Conservation (phyloP, 2,797 vertebrate species). For the Eulemur albifrons region DNA sequence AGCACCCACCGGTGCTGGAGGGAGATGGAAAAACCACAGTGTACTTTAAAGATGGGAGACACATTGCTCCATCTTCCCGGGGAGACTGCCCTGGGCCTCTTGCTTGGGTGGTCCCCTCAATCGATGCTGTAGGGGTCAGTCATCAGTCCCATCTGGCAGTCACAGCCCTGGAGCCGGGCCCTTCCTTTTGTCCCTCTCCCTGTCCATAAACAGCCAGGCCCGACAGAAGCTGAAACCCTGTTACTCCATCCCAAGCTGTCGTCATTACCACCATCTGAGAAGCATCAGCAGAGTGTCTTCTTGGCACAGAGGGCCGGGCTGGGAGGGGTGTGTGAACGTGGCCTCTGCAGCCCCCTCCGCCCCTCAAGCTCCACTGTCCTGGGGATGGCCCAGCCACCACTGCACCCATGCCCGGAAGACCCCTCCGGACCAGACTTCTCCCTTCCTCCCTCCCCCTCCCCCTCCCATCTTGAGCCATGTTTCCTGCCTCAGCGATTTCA, state of each 20-base stretch:
- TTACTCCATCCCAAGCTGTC: neutral
- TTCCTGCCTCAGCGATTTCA: conserved; percentile 27
- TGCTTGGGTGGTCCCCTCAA: neutral
- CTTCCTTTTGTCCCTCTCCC: neutral
- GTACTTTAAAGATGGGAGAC: neutral
- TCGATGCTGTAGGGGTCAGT: neutral
- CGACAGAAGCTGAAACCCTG: neutral
- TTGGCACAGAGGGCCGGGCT: neutral
- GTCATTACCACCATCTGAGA: neutral
- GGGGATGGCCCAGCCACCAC: neutral
- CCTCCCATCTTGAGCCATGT: neutral
- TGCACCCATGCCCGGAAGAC: neutral
- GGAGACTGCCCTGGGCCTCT: neutral
- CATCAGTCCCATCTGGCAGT: neutral
- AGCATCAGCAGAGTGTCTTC: neutral
- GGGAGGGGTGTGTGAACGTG: too few relatives aligned
- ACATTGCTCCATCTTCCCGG: neutral
- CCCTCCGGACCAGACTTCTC: neutral
- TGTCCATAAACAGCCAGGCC: neutral
- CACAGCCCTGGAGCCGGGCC: neutral
- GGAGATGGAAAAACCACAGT: neutral
- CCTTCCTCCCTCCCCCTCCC: too few relatives aligned
- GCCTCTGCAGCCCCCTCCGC: neutral
- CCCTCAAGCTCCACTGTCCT: too few relatives aligned
- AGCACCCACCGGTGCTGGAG: neutral